Conservation (phyloP, 2,113 vertebrate species). For the Nycticorax nycticorax region DNA sequence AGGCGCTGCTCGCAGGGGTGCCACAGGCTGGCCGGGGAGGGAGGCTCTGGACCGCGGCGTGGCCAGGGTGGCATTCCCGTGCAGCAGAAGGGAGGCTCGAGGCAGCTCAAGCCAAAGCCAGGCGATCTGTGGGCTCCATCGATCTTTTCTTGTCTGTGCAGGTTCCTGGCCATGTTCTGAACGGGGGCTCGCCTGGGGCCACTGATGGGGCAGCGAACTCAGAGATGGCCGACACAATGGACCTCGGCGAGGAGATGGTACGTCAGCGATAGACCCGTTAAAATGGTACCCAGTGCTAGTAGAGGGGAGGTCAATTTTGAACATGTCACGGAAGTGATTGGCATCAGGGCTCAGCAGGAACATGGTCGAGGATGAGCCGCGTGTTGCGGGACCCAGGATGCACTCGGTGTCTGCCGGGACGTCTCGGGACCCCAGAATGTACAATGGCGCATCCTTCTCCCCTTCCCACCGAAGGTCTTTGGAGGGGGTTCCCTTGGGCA, state of each 20-base stretch:
- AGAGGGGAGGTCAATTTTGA: background rate
- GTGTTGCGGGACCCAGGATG: accelerated
- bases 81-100: accelerated
- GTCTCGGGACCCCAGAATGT: background rate
- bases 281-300: accelerated
- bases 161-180: background rate
- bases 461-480: too few relatives aligned
- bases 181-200: background rate
- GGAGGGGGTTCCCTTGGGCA: background rate
- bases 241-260: conserved; percentile 79
- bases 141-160: background rate
- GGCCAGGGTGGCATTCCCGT: accelerated
- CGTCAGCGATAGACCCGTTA: accelerated
- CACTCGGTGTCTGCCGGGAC: accelerated
- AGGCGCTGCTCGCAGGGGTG: background rate
- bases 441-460: background rate
- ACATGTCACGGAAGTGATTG: accelerated
- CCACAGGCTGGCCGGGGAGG: accelerated
- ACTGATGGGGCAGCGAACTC: background rate
- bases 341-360: background rate
- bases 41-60: accelerated
- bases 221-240: conserved; percentile 49
- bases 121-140: background rate
- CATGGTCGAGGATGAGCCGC: accelerated
- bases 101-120: background rate